Conservation (phyloP, 2,113 vertebrate genomes). For the Charina bottae region DNA sequence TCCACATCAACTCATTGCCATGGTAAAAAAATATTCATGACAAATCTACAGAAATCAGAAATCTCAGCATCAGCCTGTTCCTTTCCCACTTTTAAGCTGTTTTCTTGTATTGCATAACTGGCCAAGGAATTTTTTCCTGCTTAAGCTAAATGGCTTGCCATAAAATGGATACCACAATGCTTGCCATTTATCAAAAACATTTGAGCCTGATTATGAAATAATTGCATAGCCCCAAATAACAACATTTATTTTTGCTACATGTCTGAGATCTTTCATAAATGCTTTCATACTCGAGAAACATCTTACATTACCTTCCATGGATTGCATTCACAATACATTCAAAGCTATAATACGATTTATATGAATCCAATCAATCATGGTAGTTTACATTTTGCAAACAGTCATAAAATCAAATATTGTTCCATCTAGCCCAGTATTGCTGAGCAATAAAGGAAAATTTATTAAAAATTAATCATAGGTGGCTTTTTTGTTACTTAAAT, state of each 20-base stretch:
- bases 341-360: background rate
- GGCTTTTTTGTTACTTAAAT: background rate
- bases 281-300: background rate
- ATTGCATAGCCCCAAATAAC: background rate
- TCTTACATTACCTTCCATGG: background rate
- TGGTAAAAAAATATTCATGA: conserved; percentile 28
- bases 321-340: background rate
- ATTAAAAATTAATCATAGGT: background rate
- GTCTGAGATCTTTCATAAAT: background rate
- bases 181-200: background rate
- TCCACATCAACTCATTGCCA: conserved; percentile 35
- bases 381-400: background rate
- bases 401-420: background rate
- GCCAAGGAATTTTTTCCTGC: background rate
- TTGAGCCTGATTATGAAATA: background rate
- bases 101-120: background rate
- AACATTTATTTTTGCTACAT: background rate
- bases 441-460: background rate
- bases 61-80: background rate
- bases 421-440: background rate
- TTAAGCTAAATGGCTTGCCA: background rate
- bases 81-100: background rate
- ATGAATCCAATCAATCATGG: background rate
- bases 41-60: conserved; percentile 22
- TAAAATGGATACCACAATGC: background rate